A percentile compares a stretch with the other conserved stretches of the same genome.
Conservation (phyloP, 2,797 vertebrate species). For the Furcifer pardalis region DNA sequence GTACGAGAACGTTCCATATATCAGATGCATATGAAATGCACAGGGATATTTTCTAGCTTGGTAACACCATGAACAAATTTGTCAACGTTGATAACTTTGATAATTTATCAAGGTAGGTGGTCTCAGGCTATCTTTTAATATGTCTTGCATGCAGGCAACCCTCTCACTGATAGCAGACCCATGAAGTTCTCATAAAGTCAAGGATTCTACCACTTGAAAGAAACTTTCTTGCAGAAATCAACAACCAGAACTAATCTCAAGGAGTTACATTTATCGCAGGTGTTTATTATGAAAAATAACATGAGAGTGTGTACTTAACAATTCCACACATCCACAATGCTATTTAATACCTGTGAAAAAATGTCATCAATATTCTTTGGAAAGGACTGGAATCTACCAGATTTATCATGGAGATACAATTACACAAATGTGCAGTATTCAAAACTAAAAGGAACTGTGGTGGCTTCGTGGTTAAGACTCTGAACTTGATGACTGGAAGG, state of each 20-base stretch:
- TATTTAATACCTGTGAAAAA: background rate
- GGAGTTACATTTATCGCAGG: background rate
- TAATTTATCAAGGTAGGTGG: background rate
- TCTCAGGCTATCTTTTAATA: background rate
- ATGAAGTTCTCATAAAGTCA: background rate
- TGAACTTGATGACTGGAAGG: too few relatives aligned
- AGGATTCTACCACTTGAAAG: background rate
- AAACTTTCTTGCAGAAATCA: background rate
- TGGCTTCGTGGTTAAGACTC: too few relatives aligned
- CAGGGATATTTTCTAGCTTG: background rate
- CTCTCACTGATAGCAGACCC: too few relatives aligned
- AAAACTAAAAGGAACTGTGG: too few relatives aligned
- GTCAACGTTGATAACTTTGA: background rate
- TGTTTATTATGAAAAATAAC: background rate
- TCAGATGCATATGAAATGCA: background rate
- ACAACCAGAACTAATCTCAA: background rate
- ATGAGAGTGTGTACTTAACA: background rate
- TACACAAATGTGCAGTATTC: background rate
- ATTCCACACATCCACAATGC: background rate
- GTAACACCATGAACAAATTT: background rate
- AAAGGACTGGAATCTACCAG: background rate
- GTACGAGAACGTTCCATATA: background rate
- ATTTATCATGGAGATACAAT: background rate
- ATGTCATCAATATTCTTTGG: too few relatives aligned
- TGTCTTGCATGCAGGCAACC: background rate